A percentile compares a stretch with the other conserved stretches of the same genome.
These are phyloP conservation scores for Orthonyx spaldingii DNA, from an alignment of 2,113 vertebrate genomes.

Conservation along the genomic window DNA sequence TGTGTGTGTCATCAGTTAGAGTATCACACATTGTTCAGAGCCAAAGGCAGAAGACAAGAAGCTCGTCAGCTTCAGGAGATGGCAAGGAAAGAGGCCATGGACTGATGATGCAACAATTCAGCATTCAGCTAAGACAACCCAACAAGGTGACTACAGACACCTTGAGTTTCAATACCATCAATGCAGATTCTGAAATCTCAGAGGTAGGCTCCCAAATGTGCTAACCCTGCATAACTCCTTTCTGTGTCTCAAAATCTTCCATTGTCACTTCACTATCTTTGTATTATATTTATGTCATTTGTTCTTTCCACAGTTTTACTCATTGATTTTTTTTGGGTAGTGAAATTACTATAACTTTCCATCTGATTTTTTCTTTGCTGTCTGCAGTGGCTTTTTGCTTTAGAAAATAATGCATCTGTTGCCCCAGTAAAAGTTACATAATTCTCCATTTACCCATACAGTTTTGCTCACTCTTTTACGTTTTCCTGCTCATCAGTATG, in stretches of 20 bases:
- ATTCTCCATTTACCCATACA: slow-evolving; percentile 28
- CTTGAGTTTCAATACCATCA: background rate
- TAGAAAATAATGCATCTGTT: slow-evolving; percentile 6
- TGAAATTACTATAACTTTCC: background rate
- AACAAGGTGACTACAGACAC: background rate
- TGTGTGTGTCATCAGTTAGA: background rate
- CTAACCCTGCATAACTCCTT: background rate
- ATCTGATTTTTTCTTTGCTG: background rate
- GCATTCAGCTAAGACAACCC: background rate
- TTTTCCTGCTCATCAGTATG: slow-evolving; percentile 35
- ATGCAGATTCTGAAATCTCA: background rate
- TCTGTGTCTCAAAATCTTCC: background rate
- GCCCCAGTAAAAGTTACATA: background rate
- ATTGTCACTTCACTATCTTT: background rate
- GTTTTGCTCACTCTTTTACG: slow-evolving; percentile 1
- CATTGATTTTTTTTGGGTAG: background rate
- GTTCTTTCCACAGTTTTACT: background rate
- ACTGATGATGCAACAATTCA: background rate
- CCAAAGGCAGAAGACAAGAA: background rate
- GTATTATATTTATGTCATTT: background rate
- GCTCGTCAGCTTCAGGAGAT: background rate
- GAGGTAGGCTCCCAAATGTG: background rate
- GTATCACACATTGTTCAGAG: background rate
- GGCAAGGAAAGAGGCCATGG: background rate
- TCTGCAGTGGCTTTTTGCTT: background rate